These are phyloP conservation scores for Cygnus olor DNA, from an alignment of 2,797 vertebrate species.

Conservation along the genomic window DNA sequence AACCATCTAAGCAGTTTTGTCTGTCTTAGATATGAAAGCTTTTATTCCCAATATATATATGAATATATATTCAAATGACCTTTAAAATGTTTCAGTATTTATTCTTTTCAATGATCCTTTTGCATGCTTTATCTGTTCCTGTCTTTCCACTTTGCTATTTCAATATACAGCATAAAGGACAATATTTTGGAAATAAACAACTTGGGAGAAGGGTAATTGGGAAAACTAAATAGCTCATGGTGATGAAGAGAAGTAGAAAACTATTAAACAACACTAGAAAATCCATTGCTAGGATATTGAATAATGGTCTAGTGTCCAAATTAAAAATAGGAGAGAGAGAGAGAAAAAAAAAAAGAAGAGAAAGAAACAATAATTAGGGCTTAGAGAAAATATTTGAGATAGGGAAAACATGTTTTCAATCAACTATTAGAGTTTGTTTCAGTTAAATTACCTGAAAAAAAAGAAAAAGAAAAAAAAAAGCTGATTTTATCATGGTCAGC, in stretches of 20 bases:
- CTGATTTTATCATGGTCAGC: neutral
- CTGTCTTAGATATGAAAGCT: neutral
- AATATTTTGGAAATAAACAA: neutral
- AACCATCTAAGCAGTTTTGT: neutral
- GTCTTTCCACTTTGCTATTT: neutral
- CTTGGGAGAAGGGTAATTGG: neutral
- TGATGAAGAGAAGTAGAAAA: neutral
- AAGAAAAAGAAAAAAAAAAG: neutral
- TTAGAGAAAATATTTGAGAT: neutral
- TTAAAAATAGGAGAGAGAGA: neutral
- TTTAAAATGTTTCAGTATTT: neutral
- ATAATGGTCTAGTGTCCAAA: neutral
- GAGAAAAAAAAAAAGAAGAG: neutral
- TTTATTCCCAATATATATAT: neutral
- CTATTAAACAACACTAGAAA: neutral
- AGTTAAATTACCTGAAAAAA: neutral
- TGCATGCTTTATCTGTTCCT: neutral
- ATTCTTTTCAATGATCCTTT: neutral
- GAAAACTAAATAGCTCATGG: neutral
- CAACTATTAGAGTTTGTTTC: neutral
- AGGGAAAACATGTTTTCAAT: neutral
- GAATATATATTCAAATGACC: neutral
- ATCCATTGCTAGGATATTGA: neutral
- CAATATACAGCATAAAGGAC: neutral
- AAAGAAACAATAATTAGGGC: neutral